Evolutionary conservation across 2,797 vertebrate genomes (phyloP).

Genomic region (Cercopithecus neglectus): DNA sequence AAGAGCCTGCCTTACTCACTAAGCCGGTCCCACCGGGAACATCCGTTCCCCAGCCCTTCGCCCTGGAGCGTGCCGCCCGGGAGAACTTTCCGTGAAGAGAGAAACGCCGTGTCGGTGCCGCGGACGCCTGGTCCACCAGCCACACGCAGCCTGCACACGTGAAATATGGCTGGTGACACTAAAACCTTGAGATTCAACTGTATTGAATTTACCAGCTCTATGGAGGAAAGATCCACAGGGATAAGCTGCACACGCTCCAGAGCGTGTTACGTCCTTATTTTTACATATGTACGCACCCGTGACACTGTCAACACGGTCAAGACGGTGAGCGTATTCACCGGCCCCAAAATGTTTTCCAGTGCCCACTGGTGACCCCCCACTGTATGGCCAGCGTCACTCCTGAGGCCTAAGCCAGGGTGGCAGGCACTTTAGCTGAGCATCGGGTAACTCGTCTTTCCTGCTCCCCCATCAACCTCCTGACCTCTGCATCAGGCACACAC

Average conservation of each 20-base stretch:
- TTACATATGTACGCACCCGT: rapidly evolving
- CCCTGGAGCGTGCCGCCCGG: rapidly evolving
- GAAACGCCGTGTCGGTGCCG: not conserved
- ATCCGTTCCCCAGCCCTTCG: rapidly evolving
- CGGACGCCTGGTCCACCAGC: not conserved
- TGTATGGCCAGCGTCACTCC: rapidly evolving
- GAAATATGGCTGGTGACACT: rapidly evolving
- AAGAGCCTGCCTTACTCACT: not conserved
- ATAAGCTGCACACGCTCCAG: rapidly evolving
- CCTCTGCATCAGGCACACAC: not conserved
- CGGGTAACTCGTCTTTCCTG: rapidly evolving
- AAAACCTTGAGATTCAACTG: rapidly evolving
- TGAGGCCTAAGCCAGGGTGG: rapidly evolving
- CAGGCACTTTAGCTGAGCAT: no score
- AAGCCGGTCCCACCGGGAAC: not conserved
- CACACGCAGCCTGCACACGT: rapidly evolving
- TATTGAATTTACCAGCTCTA: not conserved
- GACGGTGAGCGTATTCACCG: not conserved
- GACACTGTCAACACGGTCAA: rapidly evolving
- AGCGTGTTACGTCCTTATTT: rapidly evolving
- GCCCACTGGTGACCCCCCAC: not conserved
- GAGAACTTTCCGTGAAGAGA: rapidly evolving
- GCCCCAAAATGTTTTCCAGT: not conserved
- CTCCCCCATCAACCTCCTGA: not conserved
- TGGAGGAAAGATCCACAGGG: rapidly evolving